Evolutionary conservation across 2,797 vertebrate species (phyloP), one percentile per base, ranked within the genome.

Genomic region (Tapera naevia): DNA sequence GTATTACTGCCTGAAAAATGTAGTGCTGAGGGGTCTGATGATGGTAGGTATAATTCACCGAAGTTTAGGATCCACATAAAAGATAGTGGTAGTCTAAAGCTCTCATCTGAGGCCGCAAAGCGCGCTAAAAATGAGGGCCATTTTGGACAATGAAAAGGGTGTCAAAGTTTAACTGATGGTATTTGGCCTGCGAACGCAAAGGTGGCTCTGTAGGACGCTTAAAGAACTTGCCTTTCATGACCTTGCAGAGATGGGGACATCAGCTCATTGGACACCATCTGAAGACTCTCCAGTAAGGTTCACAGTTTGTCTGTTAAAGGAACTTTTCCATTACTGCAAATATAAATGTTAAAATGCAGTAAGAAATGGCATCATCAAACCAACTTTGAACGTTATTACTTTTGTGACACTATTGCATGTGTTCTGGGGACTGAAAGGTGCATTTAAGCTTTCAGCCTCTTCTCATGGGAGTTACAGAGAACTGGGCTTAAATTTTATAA

Each of bases 231-330:
- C 7, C 17, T 84, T 86, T 79, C 5, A 10, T 81, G 66, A 81
- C 10, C 35, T 86, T 3, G 3, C 16, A 48, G 67, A 32, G 23
- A 12, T 0, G 0, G 37, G 8, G 27, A 3, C 33, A 12, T 60
- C 23, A 37, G 32, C 27, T 88, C 24, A 15, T 16, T 62, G 51
- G 9, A 28, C 1, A 10, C 24, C 14, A 19, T 58, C 30, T 89
- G 39, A 58, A 64, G 67, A 50, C 37, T 71, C 21, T n/a, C 8
- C 33, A 21, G 17, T 71, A 17, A 79, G 46, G 33, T 61, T 79
- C 24, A 9, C 7, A 27, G 13, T 67, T 88, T 87, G 8, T 60
- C 37, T 86, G 21, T 69, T 61, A 70, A n/a, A 81, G 60, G 41
- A 76, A 15, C 17, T 28, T 83, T 83, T 60, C 17, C 60, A 3